Evolutionary conservation across 2,113 vertebrate genomes (phyloP).

Genomic region (Cyanoramphus novaezelandiae): DNA sequence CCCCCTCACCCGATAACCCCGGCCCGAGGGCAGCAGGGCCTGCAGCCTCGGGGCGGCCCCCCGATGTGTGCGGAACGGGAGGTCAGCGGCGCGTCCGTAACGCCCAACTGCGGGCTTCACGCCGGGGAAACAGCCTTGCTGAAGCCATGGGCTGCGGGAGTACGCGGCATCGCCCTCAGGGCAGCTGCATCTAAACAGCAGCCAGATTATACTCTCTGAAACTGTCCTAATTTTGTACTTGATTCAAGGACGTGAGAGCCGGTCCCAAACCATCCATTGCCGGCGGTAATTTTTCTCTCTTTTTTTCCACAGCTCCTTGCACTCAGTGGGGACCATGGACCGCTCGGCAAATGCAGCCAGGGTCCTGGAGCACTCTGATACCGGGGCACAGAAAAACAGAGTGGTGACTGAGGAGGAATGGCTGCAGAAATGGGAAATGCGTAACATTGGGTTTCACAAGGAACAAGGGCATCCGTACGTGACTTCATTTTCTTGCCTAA

Average conservation of each 20-base stretch:
- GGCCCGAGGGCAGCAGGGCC: background rate
- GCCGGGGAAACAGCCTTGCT: accelerated
- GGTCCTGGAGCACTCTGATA: background rate
- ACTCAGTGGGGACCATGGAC: conserved; percentile 16
- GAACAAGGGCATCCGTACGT: conserved; percentile 77
- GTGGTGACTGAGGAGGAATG: conserved; percentile 79
- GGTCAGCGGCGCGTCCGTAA: accelerated
- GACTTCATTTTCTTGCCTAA: background rate
- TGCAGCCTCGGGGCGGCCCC: background rate
- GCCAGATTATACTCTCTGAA: background rate
- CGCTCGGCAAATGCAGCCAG: background rate
- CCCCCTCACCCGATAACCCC: background rate
- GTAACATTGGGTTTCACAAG: conserved; percentile 78
- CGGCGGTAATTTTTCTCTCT: background rate
- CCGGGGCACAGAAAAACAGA: conserved; percentile 60
- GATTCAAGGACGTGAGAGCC: background rate
- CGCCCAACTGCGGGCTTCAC: background rate
- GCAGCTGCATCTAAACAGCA: accelerated
- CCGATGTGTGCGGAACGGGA: accelerated
- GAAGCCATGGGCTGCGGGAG: accelerated
- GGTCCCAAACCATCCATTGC: accelerated
- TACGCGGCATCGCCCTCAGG: accelerated
- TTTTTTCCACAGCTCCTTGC: background rate
- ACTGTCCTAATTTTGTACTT: accelerated
- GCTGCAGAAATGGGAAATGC: conserved; percentile 79